These are phyloP conservation scores for Manis pentadactyla DNA, from an alignment of 2,797 vertebrate species.

Conservation along the genomic window DNA sequence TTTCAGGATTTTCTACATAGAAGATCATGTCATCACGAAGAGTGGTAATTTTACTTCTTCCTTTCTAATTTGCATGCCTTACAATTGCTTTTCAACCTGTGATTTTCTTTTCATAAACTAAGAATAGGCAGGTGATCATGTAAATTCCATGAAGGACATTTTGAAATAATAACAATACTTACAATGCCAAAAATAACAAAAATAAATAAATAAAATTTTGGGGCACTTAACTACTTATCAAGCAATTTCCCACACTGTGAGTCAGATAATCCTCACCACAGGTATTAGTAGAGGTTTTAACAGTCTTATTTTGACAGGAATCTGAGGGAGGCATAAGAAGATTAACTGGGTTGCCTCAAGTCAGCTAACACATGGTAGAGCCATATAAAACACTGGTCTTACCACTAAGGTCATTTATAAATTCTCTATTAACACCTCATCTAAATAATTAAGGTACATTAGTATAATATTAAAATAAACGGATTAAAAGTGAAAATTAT, in stretches of 20 bases:
- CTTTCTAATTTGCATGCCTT: neutral
- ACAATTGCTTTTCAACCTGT: neutral
- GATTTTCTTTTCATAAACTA: neutral
- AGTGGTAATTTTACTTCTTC: neutral
- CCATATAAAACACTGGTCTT: neutral
- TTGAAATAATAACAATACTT: neutral
- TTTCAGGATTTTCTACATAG: neutral
- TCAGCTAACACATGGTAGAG: neutral
- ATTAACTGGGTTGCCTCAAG: neutral
- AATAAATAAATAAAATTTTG: neutral
- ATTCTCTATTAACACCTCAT: neutral
- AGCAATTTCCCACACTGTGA: neutral
- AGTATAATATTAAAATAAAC: slow-evolving; percentile 9
- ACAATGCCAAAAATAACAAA: neutral
- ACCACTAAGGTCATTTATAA: neutral
- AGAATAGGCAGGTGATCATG: neutral
- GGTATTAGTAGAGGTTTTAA: neutral
- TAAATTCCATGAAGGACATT: slow-evolving; percentile 13
- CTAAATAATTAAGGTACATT: neutral
- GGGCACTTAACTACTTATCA: neutral
- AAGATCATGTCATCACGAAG: neutral
- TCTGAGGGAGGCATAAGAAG: neutral
- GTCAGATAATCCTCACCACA: neutral
- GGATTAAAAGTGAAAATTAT: neutral
- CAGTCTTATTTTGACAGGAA: neutral